Base-by-base conservation (phyloP, 2,888 invertebrate genomes). In the Ennomos fuscantarius region DNA sequence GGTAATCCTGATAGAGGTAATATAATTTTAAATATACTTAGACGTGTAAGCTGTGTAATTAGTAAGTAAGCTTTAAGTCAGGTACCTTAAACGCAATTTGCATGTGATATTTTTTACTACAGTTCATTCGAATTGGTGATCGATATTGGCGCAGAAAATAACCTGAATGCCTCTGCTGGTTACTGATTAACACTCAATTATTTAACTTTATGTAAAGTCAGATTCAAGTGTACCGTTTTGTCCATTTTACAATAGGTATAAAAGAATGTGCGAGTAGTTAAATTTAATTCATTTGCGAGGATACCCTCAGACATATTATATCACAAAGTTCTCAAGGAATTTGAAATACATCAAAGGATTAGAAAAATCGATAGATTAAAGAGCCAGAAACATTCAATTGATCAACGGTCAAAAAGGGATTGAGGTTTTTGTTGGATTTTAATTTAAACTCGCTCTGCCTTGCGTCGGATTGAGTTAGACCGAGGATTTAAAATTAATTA, bases 351-450 rank as follows among this genome's bases (percentile, higher is more conserved):
- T 87, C 84, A 87, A 87, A 87, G 83, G 75, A 69, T 71, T 70
- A 62, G 63, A 75, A 78, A 78, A 84, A 86, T 85, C 84, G 74
- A 84, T 86, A 80, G 73, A 70, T 78, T 78, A 82, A 83, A 81
- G 79, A 81, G 79, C 72, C 74, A 77, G 78, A 86, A 86, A 78
- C 81, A 80, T 85, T 81, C 80, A 79, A 85, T 77, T 81, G 84
- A 82, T 78, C 79, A 75, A 77, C 74, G 78, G 70, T 78, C 74
- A 76, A 73, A 82, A 86, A 81, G 81, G 84, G 82, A 72, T 81
- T 80, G 74, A 64, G 79, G 84, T 79, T 82, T 85, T 85, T 81
- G 84, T 81, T 80, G 79, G 76, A 81, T 83, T 88, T 85, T 86
- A 86, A 87, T 83, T 87, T 84, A 81, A 86, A 86, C 73, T 83